These are phyloP conservation scores for Calidris pugnax DNA, from an alignment of 2,113 vertebrate genomes.

Conservation along the genomic window DNA sequence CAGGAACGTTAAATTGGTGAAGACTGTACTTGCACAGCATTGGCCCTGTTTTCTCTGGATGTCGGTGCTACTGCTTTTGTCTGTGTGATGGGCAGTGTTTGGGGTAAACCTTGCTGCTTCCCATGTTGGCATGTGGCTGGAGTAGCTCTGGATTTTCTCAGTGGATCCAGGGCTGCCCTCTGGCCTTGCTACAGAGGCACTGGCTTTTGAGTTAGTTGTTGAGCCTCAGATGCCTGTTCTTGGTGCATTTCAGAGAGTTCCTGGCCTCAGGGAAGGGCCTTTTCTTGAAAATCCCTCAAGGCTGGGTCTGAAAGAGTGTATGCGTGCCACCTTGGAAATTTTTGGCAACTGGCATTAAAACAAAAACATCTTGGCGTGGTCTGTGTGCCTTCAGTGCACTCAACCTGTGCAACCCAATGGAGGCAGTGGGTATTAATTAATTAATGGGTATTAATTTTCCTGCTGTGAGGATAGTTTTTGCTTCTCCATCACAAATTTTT, in stretches of 20 bases:
- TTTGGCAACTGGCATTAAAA: neutral
- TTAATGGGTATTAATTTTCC: neutral
- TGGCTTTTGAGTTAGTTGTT: neutral
- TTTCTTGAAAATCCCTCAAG: neutral
- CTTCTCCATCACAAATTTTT: neutral
- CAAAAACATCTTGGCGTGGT: neutral
- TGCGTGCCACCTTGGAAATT: neutral
- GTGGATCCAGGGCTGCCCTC: neutral
- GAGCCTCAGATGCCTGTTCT: rapidly evolving
- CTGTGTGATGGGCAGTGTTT: neutral
- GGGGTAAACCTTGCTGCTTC: neutral
- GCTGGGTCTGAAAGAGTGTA: neutral
- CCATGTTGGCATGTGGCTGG: neutral
- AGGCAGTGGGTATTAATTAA: neutral
- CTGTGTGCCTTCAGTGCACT: rapidly evolving
- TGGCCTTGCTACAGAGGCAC: neutral
- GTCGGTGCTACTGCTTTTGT: rapidly evolving
- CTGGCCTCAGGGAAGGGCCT: neutral
- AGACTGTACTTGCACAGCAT: neutral
- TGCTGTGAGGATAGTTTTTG: neutral
- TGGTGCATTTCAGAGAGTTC: neutral
- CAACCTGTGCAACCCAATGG: rapidly evolving
- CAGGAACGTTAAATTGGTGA: rapidly evolving
- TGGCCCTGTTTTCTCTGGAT: neutral
- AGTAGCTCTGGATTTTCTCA: neutral